A percentile compares a stretch with the other conserved stretches of the same genome.
These are phyloP conservation scores for Champsocephalus gunnari DNA, from an alignment of 2,797 vertebrate species.

Conservation along the genomic window DNA sequence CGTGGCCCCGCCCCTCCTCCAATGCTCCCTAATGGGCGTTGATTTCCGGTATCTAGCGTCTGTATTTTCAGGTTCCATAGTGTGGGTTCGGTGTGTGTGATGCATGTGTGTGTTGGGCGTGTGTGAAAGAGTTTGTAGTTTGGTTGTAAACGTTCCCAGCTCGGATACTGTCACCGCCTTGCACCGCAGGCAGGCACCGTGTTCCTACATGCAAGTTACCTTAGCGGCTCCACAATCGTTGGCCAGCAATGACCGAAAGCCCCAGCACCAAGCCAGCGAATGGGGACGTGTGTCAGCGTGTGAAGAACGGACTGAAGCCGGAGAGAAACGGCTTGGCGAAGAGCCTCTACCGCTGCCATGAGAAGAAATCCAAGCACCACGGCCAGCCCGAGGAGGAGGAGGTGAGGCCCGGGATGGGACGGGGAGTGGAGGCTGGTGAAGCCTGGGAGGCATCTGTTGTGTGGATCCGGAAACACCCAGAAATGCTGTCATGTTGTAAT, in stretches of 20 bases:
- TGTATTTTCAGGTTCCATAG: conserved; percentile 74
- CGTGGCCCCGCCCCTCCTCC: conserved; percentile 43
- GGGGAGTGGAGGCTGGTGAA: conserved; percentile 42
- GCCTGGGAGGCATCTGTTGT: conserved; percentile 15
- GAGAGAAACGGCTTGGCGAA: conserved; percentile 73
- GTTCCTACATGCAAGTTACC: conserved; percentile 68
- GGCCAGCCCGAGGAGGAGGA: conserved; percentile 77
- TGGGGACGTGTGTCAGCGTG: conserved; percentile 68
- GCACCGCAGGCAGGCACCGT: conserved; percentile 53
- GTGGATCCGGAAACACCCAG: conserved; percentile 20
- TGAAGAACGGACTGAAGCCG: conserved; percentile 76
- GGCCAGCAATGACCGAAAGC: conserved; percentile 81
- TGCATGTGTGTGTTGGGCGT: background rate
- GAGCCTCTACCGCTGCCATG: conserved; percentile 64
- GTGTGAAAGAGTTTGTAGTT: conserved; percentile 32
- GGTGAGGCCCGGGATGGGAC: conserved; percentile 70
- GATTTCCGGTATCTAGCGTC: conserved; percentile 73
- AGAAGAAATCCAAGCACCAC: conserved; percentile 47
- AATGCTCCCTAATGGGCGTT: conserved; percentile 66
- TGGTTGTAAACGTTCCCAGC: conserved; percentile 30
- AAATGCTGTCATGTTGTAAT: background rate
- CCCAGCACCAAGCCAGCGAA: conserved; percentile 67
- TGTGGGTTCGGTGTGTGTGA: conserved; percentile 9
- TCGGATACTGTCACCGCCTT: conserved; percentile 64
- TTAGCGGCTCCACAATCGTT: conserved; percentile 48